phyloP scores from a whole-genome alignment of 2,888 invertebrate genomes.

The Volucella zonaria region DNA sequence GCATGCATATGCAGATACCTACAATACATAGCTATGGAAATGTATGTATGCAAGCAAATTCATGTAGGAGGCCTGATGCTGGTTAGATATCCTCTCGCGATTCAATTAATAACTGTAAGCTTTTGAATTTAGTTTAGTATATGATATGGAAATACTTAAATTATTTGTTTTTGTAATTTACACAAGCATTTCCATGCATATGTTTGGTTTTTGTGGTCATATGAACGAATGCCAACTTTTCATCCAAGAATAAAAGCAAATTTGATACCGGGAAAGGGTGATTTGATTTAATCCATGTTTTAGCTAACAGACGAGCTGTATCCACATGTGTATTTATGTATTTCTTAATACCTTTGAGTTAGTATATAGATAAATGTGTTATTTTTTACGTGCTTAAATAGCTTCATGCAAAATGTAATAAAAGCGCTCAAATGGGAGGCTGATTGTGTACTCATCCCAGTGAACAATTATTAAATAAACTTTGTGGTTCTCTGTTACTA shows the following conservation, averaged over 20 bases:
- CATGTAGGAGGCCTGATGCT: conserved; percentile 18
- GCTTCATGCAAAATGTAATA: not conserved
- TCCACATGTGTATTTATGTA: conserved; percentile 44
- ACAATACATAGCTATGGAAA: too few relatives aligned
- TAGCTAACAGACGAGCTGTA: conserved; percentile 50
- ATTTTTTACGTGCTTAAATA: too few relatives aligned
- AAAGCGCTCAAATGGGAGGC: conserved; percentile 30
- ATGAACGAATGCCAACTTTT: not conserved
- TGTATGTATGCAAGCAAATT: conserved; percentile 22
- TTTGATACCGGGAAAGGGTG: conserved; percentile 49
- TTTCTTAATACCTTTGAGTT: too few relatives aligned
- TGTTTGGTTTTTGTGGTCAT: not conserved
- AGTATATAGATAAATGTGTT: too few relatives aligned
- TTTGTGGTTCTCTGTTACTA: conserved; percentile 61
- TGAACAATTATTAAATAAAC: conserved; percentile 66
- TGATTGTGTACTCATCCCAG: conserved; percentile 43
- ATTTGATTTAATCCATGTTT: conserved; percentile 51
- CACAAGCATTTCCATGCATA: not conserved
- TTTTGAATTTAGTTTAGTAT: conserved; percentile 53
- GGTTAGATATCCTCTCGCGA: conserved; percentile 55
- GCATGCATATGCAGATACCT: not conserved
- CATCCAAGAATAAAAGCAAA: conserved; percentile 60
- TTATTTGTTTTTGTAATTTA: conserved; percentile 30
- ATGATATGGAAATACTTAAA: conserved; percentile 4
- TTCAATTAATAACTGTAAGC: conserved; percentile 66